Evolutionary conservation across 2,797 vertebrate species (phyloP), one percentile per base, ranked within the genome.

Genomic region (Rhadinocentrus ornatus): DNA sequence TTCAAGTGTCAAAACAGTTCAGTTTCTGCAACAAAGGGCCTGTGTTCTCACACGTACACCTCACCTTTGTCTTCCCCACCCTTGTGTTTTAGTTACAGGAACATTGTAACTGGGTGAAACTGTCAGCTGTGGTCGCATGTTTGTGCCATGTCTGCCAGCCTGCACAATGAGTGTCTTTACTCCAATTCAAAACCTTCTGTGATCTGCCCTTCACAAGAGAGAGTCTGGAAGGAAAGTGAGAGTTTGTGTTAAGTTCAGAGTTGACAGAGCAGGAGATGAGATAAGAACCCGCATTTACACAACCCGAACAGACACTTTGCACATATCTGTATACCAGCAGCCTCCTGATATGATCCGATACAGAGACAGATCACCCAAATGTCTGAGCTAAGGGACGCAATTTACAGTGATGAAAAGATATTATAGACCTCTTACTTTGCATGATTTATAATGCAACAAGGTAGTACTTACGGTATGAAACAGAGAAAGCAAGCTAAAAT

Each of bases 201-300:
- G 18, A 37, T 53, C 46, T 53, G 44, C 66, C 18, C 32, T 2
- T 52, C 24, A 37, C 3, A 1, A 34, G 13, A 58, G 20, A 41
- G n/a, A 20, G 57, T 22, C 22, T 64, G 60, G 15, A 48, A 34
- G 39, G 26, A 53, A 57, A 75, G 15, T 37, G 62, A 61, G 24
- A 44, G 89, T 86, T 91, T 87, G 89, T 11, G 34, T 41, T 16
- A 59, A 86, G 90, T 85, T 92, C 81, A 87, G 34, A 57, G 68
- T 57, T 78, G 76, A 82, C 70, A 70, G 68, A 77, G 65, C 48
- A 77, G 73, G 61, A 80, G 68, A 78, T 53, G 41, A 87, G 88
- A 91, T 84, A 77, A 86, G 73, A 78, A 41, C 73, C 71, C 80
- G 87, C 81, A 84, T 86, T 87, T 73, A 78, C 66, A 13, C 66